Percentiles rank a stretch among this genome's conserved stretches.
Conservation (phyloP, 2,888 invertebrate species). For the Hyposoter dolosus region DNA sequence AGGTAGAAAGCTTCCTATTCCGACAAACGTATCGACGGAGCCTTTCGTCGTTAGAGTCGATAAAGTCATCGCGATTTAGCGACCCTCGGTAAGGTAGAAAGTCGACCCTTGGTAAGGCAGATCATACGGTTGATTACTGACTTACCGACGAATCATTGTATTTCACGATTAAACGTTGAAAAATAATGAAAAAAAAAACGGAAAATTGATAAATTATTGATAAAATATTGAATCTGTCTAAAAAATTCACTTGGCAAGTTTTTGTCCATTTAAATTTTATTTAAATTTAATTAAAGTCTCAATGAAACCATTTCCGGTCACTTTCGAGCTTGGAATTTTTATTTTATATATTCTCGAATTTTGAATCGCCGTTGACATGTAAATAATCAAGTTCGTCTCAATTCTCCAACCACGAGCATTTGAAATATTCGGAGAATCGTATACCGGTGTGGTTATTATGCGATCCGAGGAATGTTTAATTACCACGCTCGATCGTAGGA, state of each 20-base stretch:
- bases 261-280: background rate
- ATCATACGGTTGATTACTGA: background rate
- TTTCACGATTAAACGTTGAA: background rate
- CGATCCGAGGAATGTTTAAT: slow-evolving; percentile 62
- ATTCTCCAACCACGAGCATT: slow-evolving; percentile 13
- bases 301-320: background rate
- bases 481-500: slow-evolving; percentile 45
- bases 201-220: background rate
- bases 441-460: slow-evolving; percentile 23
- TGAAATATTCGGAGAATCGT: slow-evolving; percentile 6
- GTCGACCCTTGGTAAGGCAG: slow-evolving; percentile 43
- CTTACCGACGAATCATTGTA: slow-evolving; percentile 10
- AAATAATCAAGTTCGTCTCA: background rate
- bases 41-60: slow-evolving; percentile 26
- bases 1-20: slow-evolving; percentile 29
- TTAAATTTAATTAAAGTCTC: background rate
- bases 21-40: background rate
- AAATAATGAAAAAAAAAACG: background rate
- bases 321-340: too few relatives aligned
- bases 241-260: background rate
- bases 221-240: background rate
- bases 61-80: slow-evolving; percentile 38
- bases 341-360: too few relatives aligned
- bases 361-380: background rate
- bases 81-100: slow-evolving; percentile 25